Evolutionary conservation across 2,888 invertebrate genomes (phyloP).

Genomic region (Drosophila melanosoma): DNA sequence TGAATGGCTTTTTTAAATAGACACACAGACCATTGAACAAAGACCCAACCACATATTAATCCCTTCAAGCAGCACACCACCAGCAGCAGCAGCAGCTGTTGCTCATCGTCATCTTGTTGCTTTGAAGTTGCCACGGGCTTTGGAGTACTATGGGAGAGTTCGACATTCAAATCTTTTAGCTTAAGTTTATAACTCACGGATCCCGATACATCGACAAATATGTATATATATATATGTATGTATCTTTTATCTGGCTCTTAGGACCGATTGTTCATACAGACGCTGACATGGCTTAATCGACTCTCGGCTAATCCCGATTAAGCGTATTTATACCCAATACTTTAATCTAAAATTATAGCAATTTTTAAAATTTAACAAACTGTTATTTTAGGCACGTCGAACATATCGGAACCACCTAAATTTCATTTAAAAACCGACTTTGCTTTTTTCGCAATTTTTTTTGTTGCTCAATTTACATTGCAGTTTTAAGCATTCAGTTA

Average conservation of each 20-base stretch:
- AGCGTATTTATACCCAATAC: neutral
- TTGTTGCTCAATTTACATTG: neutral
- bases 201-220: neutral
- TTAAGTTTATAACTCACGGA: neutral
- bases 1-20: constrained; percentile 12
- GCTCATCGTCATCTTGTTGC: constrained; percentile 14
- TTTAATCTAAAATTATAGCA: neutral
- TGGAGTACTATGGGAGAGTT: neutral
- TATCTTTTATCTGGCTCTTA: neutral
- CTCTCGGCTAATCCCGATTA: neutral
- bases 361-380: neutral
- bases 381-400: neutral
- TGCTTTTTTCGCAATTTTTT: neutral
- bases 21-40: constrained; percentile 47
- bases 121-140: constrained; percentile 43
- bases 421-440: too few relatives aligned
- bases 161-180: neutral
- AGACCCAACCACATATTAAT: neutral
- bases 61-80: neutral
- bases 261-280: neutral
- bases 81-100: neutral
- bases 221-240: neutral
- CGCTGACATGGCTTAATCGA: too few relatives aligned
- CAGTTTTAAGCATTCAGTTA: neutral
- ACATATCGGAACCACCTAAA: neutral